Base-by-base conservation (phyloP, 2,797 vertebrate species). In the Melanotaenia parkinsoni region DNA sequence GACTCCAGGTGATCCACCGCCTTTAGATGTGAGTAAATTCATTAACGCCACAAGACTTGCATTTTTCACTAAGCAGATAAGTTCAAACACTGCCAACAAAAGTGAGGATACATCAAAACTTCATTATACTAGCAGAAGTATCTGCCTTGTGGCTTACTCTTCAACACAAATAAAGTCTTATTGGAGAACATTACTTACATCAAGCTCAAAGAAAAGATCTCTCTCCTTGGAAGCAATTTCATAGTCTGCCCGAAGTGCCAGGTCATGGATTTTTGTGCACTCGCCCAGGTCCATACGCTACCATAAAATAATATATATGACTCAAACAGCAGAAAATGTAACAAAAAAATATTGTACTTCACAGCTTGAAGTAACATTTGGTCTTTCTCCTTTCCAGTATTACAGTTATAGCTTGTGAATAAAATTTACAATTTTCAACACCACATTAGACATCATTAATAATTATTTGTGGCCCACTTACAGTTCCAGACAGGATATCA, bases 231-330 rank as follows among this genome's bases (percentile, higher is more conserved):
- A 98, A 60, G 98, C 98, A 65, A 99, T 99, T 93, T 99, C 98
- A 90, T 99, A 99, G 93, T 99, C 98, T 47, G 98, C 98, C 90
- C 98, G 95, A 84, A 99, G 95, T 10, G 98, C 98, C 94, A 99
- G 91, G 92, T 99, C 98, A 59, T 99, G 98, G 90, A 98, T 99
- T 94, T 99, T 99, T 22, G 97, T 96, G 88, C 98, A 99, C 72
- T 99, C 98, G 68, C 98, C 98, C 76, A 99, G 93, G 92, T 99
- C 98, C 98, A 99, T 99, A 58, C 98, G 95, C 98, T 99, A 66
- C 30, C 38, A 65, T 67, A 50, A 71, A 77, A 12, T 82, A 6
- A 82, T 40, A 14, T 18, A 81, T 6, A 35, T 40, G 4, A 73
- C 1, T 47, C 20, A 67, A 56, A 58, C 5, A 0, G 22, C 26